Evolutionary conservation across 2,797 vertebrate genomes (phyloP).

Genomic region (Prionace glauca): DNA sequence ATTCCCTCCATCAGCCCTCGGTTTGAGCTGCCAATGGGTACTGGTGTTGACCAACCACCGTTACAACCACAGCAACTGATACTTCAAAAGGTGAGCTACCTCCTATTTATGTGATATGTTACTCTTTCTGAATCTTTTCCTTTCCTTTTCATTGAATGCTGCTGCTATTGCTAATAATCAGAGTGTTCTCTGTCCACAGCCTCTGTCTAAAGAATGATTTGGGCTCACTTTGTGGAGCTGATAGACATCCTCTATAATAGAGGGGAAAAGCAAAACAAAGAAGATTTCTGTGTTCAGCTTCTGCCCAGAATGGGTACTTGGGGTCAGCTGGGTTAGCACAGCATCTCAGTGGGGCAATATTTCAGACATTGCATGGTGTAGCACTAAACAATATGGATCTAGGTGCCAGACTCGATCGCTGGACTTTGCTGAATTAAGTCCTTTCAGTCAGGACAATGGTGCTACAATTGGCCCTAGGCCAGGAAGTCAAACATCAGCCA

Average conservation of each 20-base stretch:
- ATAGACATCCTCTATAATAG: too few relatives aligned
- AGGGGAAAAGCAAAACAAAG: neutral
- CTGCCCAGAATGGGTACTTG: neutral
- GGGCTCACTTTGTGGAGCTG: neutral
- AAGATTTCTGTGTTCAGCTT: neutral
- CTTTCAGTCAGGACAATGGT: neutral
- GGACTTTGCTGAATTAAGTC: neutral
- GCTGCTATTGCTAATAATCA: neutral
- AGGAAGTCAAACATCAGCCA: neutral
- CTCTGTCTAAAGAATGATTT: neutral
- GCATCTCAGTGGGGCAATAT: neutral
- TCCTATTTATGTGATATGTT: neutral
- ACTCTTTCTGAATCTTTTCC: neutral
- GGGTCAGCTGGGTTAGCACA: neutral
- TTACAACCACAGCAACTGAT: conserved; percentile 79
- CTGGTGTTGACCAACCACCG: conserved; percentile 81
- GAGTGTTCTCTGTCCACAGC: neutral
- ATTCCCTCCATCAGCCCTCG: conserved; percentile 67
- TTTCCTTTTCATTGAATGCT: neutral
- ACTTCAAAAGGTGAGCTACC: conserved; percentile 74
- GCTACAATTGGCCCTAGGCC: neutral
- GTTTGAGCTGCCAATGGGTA: conserved; percentile 97
- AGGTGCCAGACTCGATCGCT: neutral
- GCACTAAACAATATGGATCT: neutral
- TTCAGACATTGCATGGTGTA: neutral